Evolutionary conservation across 1,140 invertebrate species (phyloP), one percentile per base, ranked within the genome.

Genomic region (Monomorium pharaonis): DNA sequence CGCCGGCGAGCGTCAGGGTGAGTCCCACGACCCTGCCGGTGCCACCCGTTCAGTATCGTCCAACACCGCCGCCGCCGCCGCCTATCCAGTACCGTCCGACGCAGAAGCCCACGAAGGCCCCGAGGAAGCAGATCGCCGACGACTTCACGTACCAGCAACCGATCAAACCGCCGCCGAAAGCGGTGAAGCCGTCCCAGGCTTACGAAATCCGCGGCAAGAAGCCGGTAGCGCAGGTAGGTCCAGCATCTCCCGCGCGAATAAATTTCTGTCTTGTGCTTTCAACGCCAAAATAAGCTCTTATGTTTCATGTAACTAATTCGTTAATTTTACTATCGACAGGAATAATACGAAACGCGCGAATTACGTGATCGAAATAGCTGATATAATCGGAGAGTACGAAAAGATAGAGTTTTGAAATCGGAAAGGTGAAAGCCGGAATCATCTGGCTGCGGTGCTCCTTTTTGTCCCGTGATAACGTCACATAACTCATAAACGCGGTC

Each of bases 211-310:
- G 96, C 62, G 95, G 95, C 80, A 97, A 96, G 89, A 97, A 97
- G 90, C 97, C 97, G 2, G 97, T 97, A 1, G 96, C 97, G 18
- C 97, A 98, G 95, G 97, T 97, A 87, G 33, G 74, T 49, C n/a
- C 9, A 37, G 4, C 21, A 4, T 62, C 18, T 18, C 10, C 9
- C 9, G 0, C 14, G 33, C 18, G 3, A 63, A 21, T 44, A 42
- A 63, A 14, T 18, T 63, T 16, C 14, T 42, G 14, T 9, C 18
- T 49, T 30, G n/a, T 30, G 3, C 14, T 60, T 24, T 44, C n/a
- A 14, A 18, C 37, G 37, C 6, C 16, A 24, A 37, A 51, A 24
- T 21, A 72, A 69, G 44, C 30, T 47, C 12, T 72, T 72, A 54
- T n/a, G n/a, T n/a, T 54, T n/a, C 2, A n/a, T 1, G 12, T 21